Evolutionary conservation across 2,888 invertebrate genomes (phyloP).

Genomic region (Hybos culiciformis): DNA sequence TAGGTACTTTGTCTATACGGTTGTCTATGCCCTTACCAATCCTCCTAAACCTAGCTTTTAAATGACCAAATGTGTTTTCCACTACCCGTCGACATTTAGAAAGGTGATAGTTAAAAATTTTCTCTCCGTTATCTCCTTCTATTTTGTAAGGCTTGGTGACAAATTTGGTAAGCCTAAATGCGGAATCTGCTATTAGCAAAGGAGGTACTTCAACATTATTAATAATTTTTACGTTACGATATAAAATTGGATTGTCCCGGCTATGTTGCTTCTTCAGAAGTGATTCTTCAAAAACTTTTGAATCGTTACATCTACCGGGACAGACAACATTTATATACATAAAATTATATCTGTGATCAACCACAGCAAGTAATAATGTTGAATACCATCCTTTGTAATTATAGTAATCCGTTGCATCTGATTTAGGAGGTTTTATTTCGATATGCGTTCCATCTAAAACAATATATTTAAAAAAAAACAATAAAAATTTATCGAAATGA

Average conservation of each 20-base stretch:
- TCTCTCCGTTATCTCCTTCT: not conserved
- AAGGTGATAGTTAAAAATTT: not conserved
- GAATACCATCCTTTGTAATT: slow-evolving; percentile 8
- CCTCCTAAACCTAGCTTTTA: slow-evolving; percentile 6
- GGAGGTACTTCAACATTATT: not conserved
- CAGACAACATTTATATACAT: slow-evolving; percentile 2
- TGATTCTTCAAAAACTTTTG: slow-evolving; percentile 5
- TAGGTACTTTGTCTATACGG: not conserved
- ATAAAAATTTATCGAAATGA: too few species aligned
- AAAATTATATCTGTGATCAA: slow-evolving; percentile 2
- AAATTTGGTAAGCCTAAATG: not conserved
- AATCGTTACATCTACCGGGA: slow-evolving; percentile 2
- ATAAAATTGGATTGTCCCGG: not conserved
- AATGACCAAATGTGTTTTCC: slow-evolving; percentile 4
- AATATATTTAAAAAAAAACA: too few species aligned
- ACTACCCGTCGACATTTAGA: slow-evolving; percentile 1
- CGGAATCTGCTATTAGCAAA: slow-evolving; percentile 1
- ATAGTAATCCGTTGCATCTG: slow-evolving; percentile 2
- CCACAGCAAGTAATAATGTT: slow-evolving; percentile 1
- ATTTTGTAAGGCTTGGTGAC: slow-evolving; percentile 5
- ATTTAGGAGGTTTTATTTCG: slow-evolving; percentile 4
- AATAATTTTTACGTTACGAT: not conserved
- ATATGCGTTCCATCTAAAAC: slow-evolving; percentile 6
- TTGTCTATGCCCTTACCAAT: slow-evolving; percentile 5
- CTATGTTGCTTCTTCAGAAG: not conserved